Evolutionary conservation across 2,113 vertebrate species (phyloP), one percentile per base, ranked within the genome.

Genomic region (Hippocampus barbouri): DNA sequence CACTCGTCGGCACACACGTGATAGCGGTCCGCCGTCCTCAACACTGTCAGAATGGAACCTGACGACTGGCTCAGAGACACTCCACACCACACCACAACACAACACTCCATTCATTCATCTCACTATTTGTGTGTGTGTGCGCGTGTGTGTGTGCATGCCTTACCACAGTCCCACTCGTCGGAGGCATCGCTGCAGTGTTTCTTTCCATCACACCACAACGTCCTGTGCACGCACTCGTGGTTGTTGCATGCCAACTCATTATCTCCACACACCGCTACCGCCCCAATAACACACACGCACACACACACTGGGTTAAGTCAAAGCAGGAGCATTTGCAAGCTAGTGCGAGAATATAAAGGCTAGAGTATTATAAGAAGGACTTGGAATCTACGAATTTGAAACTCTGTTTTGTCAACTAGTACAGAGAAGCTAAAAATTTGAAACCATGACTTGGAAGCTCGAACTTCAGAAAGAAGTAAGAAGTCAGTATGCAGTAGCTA

Each of bases 101-200:
- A 11, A 41, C 51, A 16, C 14, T 69, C 34, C 30, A 30, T 15
- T 18, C 27, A 30, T 15, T 18, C 27, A 30, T 27, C 56, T 18
- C 27, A 12, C n/a, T 51, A 16, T 51, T 5, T 15, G 43, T 45
- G 57, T 54, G 57, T 16, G 59, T 2, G 10, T n/a, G 45, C 4
- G 4, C 3, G 56, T 61, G 60, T 45, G 41, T 67, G 41, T 43
- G 70, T 0, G 68, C 16, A 1, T 1, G 12, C 51, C 60, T 21
- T 83, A 99, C 97, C 96, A 38, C 97, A 98, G 85, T 92, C 85
- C 97, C 96, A 99, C 65, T 99, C 97, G 15, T 99, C 97, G 0
- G 97, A 99, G 82, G 94, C 93, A 91, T 99, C 97, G 0, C 90
- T 81, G 30, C 97, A 99, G 86, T 98, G 93, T 4, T 88, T 90